A percentile compares a stretch with the other conserved stretches of the same genome.
Evolutionary conservation across 2,888 invertebrate genomes (phyloP).

Genomic region (Pyrocoelia pectoralis): DNA sequence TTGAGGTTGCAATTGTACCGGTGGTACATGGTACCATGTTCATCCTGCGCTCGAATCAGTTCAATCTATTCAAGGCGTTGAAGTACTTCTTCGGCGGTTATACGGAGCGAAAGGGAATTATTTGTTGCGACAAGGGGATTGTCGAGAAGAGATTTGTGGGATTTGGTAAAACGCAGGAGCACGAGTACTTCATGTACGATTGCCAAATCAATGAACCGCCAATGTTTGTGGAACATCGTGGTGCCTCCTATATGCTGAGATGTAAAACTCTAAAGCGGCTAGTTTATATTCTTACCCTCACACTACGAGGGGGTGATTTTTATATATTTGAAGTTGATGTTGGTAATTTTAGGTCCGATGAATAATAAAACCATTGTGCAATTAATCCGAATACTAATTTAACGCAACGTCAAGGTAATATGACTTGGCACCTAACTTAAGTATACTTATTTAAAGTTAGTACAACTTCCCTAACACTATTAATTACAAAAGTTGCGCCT

Average conservation of each 20-base stretch:
- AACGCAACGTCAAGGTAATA: too few relatives aligned
- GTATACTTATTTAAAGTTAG: too few relatives aligned
- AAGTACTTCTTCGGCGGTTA: slow-evolving; percentile 65
- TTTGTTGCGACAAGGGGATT: slow-evolving; percentile 63
- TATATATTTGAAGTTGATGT: slow-evolving; percentile 55
- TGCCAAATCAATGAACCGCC: slow-evolving; percentile 70
- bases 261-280: slow-evolving; percentile 65
- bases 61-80: slow-evolving; percentile 71
- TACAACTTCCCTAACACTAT: too few relatives aligned
- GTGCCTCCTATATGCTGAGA: slow-evolving; percentile 67
- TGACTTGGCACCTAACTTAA: too few relatives aligned
- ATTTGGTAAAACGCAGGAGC: slow-evolving; percentile 55
- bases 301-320: slow-evolving; percentile 61
- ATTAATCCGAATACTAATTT: too few relatives aligned
- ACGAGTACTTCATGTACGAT: slow-evolving; percentile 74
- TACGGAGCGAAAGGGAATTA: slow-evolving; percentile 64
- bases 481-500: too few relatives aligned
- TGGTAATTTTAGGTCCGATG: slow-evolving; percentile 43
- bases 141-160: slow-evolving; percentile 51
- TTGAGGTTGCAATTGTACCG: slow-evolving; percentile 65
- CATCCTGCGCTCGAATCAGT: slow-evolving; percentile 63
- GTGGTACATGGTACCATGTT: slow-evolving; percentile 70
- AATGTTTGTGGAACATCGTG: slow-evolving; percentile 64
- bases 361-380: slow-evolving; percentile 5
- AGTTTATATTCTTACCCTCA: slow-evolving; percentile 69